phyloP scores from a whole-genome alignment of 2,113 vertebrate species.

The Euleptes europaea region DNA sequence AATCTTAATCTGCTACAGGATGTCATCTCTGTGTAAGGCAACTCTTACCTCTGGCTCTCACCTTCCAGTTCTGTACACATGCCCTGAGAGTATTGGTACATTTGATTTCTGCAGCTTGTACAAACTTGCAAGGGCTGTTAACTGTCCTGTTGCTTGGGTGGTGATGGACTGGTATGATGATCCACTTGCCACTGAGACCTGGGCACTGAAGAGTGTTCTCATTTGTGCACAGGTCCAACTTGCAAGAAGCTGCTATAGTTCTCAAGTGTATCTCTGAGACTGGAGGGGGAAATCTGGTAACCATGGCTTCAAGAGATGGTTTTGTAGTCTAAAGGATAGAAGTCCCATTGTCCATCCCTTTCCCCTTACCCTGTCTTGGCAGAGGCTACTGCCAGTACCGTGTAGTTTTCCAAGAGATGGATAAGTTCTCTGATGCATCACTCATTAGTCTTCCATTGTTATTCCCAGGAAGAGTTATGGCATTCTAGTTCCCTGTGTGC shows the following conservation, averaged over 20 bases:
- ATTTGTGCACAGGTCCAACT: background rate
- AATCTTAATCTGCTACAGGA: background rate
- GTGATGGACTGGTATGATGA: no score
- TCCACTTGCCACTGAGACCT: background rate
- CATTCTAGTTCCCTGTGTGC: no score
- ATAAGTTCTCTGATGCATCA: background rate
- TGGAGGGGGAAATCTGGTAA: background rate
- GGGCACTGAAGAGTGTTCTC: background rate
- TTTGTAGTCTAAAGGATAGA: background rate
- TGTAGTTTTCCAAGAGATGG: background rate
- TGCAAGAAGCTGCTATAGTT: background rate
- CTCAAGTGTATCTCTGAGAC: background rate
- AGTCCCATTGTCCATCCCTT: background rate
- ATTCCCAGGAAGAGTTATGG: background rate
- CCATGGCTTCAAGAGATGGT: background rate
- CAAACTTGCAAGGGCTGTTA: background rate
- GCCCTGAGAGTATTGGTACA: background rate
- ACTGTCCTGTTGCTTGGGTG: no score
- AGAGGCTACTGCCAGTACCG: background rate
- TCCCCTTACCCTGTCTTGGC: background rate
- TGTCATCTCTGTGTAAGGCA: fast-evolving
- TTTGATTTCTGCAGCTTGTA: background rate
- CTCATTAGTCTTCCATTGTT: background rate
- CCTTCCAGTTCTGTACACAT: background rate
- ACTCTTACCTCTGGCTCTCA: no score